Evolutionary conservation across 2,888 invertebrate genomes (phyloP), one percentile per base, ranked within the genome.

Genomic region (Linnaemya tessellans): DNA sequence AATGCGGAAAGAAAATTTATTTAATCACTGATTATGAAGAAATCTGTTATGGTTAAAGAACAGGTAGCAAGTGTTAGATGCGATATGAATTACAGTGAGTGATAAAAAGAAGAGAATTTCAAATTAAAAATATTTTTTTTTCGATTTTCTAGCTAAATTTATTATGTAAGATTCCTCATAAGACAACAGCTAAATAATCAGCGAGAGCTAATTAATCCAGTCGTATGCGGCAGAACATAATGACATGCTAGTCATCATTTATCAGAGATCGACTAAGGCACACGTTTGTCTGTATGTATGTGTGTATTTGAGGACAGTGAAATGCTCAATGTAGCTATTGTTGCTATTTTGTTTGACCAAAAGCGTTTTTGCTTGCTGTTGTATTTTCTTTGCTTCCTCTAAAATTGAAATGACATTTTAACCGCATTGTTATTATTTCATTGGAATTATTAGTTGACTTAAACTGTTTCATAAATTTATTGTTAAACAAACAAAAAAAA

Each of bases 391-490:
- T 56, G 49, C 74, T 65, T 74, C 62, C 58, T 62, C 56, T 64
- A 75, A 64, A 67, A 13, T 65, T 35, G 9, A 51, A 77, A 82
- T 82, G 82, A 67, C 71, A 77, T 71, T 71, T 82, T 77, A 82
- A 82, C 77, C 77, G 77, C 46, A 77, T 82, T 65, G 71, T 82
- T 54, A 43, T 60, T 25, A 58, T 56, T 77, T 62, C 65, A 58
- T 58, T 64, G 75, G 64, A 49, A 64, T 64, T 70, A 35, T 73
- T 73, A 60, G 20, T 62, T 30, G 35, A 15, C 5, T 13, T 43
- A 18, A 58, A 41, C 30, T 20, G 35, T 18, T 51, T 49, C 18
- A 41, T 46, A 22, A n/a, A n/a, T 43, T 64, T 64, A 7, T 22
- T 13, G 22, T 64, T 65, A 25, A 22, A 49, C n/a, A 49, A 30